A percentile compares a stretch with the other conserved stretches of the same genome.
These are phyloP conservation scores for Odontocerum albicorne DNA, from an alignment of 2,888 invertebrate genomes.

Conservation along the genomic window DNA sequence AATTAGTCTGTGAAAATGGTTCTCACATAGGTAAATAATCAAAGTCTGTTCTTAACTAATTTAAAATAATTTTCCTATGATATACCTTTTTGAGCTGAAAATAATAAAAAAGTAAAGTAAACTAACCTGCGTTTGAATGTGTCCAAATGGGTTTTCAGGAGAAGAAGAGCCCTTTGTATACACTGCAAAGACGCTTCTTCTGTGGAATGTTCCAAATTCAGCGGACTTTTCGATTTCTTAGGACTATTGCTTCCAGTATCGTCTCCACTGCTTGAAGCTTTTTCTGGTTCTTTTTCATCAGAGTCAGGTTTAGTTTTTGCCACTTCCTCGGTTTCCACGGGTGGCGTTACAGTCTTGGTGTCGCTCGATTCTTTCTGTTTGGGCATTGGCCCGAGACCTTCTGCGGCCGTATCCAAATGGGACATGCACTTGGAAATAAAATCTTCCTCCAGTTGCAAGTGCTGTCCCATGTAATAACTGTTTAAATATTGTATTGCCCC, in stretches of 20 bases:
- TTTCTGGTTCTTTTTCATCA: slow-evolving; percentile 40
- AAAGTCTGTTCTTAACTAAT: no score
- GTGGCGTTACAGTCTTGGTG: slow-evolving; percentile 20
- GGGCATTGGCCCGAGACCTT: slow-evolving; percentile 57
- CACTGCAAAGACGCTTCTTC: slow-evolving; percentile 84
- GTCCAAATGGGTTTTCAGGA: slow-evolving; percentile 91
- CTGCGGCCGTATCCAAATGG: slow-evolving; percentile 81
- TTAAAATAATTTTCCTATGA: no score
- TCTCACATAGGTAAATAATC: no score
- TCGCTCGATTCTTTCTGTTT: slow-evolving; percentile 37
- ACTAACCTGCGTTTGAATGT: slow-evolving; percentile 77
- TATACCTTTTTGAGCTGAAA: no score
- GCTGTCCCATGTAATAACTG: slow-evolving; percentile 91
- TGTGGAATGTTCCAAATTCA: slow-evolving; percentile 54
- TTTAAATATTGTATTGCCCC: slow-evolving; percentile 94
- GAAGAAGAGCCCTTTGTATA: slow-evolving; percentile 84
- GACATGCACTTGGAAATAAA: slow-evolving; percentile 94
- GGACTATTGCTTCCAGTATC: slow-evolving; percentile 38
- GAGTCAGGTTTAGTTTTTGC: slow-evolving; percentile 39
- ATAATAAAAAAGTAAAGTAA: no score
- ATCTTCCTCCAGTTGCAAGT: slow-evolving; percentile 87
- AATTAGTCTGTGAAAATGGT: no score
- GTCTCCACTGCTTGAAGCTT: slow-evolving; percentile 46
- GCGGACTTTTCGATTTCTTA: slow-evolving; percentile 41
- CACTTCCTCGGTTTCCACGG: slow-evolving; percentile 40